Evolutionary conservation across 2,797 vertebrate genomes (phyloP).

Genomic region (Iguana delicatissima): DNA sequence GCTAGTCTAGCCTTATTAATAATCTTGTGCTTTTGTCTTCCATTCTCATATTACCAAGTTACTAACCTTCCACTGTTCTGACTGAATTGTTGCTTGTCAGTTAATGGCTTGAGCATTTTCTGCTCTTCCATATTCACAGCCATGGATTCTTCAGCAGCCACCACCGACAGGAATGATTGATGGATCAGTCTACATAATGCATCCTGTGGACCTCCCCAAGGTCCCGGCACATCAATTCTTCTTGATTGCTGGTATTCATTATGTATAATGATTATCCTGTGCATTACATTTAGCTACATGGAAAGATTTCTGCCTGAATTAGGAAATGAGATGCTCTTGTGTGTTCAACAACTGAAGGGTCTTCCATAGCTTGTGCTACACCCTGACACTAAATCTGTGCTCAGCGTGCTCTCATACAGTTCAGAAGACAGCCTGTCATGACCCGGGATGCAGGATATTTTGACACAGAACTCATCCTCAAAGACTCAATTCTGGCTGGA

Average conservation of each 20-base stretch:
- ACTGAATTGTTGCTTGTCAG: constrained; percentile 12
- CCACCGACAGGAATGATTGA: constrained; percentile 39
- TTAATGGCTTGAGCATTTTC: constrained; percentile 6
- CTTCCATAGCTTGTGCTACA: background rate
- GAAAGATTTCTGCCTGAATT: constrained; percentile 26
- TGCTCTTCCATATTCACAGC: background rate
- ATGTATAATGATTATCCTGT: constrained; percentile 43
- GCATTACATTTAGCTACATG: constrained; percentile 37
- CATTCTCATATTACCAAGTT: constrained; percentile 7
- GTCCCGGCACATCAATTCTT: constrained; percentile 32
- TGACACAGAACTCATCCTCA: background rate
- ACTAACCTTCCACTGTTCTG: constrained; percentile 1
- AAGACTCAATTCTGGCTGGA: background rate
- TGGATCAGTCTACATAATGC: constrained; percentile 31
- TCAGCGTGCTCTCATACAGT: background rate
- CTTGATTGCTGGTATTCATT: constrained; percentile 46
- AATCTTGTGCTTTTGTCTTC: background rate
- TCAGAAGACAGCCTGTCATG: background rate
- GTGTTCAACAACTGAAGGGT: background rate
- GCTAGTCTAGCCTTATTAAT: background rate
- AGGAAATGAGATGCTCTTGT: background rate
- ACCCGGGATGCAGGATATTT: background rate
- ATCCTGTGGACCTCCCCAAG: constrained; percentile 30
- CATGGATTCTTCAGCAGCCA: constrained; percentile 17
- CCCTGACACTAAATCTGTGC: background rate